Base-by-base conservation (phyloP, 2,888 invertebrate species). In the Drosophila borborema region DNA sequence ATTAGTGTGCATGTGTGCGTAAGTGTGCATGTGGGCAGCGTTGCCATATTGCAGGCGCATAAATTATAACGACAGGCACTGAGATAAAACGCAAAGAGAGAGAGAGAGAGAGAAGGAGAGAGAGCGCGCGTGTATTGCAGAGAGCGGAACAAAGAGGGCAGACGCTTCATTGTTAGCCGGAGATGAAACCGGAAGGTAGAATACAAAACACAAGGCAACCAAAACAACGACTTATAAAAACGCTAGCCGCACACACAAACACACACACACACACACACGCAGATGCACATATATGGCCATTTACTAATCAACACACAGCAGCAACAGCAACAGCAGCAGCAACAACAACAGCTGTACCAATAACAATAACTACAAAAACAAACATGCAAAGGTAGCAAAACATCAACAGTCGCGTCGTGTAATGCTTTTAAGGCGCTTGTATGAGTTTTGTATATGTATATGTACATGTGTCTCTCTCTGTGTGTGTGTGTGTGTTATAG, bases 161-260 rank as follows among this genome's bases (percentile, higher is more conserved):
- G 67, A 60, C 54, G 70, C 61, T 76, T 67, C 73, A 81, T 88
- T 87, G 83, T 81, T 77, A 78, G 86, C 86, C 86, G 89, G 88
- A 86, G 86, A 86, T 86, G 86, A 86, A 88, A 80, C 86, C 89
- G 86, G 86, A 86, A 86, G 80, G 84, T 84, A 74, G 67, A 77
- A 67, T 71, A 75, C 81, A 72, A 70, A 72, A 56, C 69, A 72
- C 70, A 80, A 80, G 64, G 66, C 80, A 86, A 75, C 77, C 76
- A 80, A 87, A 87, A 87, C 85, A 86, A 83, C 83, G 76, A 74
- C 88, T 83, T 81, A 80, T 77, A 86, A 74, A 86, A 86, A 85
- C 73, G 66, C 71, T 67, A 66, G 63, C 28, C 71, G 59, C 40
- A 56, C 72, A 75, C 56, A 62, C 43, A 54, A 55, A 55, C 66